These are phyloP conservation scores for Malaclemys terrapin DNA, from an alignment of 2,113 vertebrate genomes.

Conservation along the genomic window DNA sequence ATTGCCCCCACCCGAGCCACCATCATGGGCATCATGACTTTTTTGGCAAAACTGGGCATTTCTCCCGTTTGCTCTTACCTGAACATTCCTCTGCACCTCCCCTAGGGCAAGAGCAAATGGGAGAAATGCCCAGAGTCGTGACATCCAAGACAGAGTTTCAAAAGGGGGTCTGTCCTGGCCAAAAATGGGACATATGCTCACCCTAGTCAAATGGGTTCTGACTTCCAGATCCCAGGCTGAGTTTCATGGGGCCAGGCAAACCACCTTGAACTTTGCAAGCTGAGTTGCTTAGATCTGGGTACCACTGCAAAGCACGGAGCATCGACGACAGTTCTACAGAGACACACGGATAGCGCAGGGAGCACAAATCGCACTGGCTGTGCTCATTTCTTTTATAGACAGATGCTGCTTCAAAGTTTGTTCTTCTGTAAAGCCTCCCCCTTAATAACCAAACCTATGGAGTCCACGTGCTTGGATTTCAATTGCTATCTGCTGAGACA, in stretches of 20 bases:
- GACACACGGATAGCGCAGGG: fast-evolving
- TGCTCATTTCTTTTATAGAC: not conserved
- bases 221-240: not conserved
- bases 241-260: not conserved
- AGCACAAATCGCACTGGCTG: not conserved
- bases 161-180: too few species aligned
- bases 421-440: not conserved
- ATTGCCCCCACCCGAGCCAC: too few species aligned
- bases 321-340: not conserved
- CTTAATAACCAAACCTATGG: not conserved
- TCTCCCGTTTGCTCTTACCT: too few species aligned
- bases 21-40: too few species aligned
- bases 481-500: not conserved
- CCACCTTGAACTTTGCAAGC: not conserved
- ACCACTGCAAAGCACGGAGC: not conserved
- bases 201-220: not conserved
- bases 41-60: too few species aligned
- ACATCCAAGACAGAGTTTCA: too few species aligned
- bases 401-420: not conserved
- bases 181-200: too few species aligned
- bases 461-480: not conserved
- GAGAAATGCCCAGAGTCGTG: too few species aligned
- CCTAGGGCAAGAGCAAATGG: not conserved
- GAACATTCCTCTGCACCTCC: too few species aligned
- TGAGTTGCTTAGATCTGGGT: not conserved